Evolutionary conservation across 2,797 vertebrate genomes (phyloP).

Genomic region (Salarias fasciatus): DNA sequence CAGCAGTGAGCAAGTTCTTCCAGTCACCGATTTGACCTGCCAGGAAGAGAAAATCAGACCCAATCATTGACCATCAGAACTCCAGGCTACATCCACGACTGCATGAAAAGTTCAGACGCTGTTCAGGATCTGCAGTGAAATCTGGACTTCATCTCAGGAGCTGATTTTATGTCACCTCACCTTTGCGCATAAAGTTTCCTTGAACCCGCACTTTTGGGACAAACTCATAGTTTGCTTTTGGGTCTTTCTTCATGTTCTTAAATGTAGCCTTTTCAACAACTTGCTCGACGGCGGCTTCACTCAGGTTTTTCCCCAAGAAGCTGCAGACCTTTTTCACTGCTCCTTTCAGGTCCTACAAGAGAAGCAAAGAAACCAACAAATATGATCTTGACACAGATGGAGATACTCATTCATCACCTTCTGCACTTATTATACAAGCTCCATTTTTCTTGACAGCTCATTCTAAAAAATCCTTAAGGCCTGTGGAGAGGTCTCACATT

Average conservation of each 20-base stretch:
- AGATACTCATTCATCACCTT: too few species aligned
- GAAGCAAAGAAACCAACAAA: not conserved
- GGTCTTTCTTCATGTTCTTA: constrained; percentile 68
- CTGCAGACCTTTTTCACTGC: constrained; percentile 64
- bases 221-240: constrained; percentile 70
- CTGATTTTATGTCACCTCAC: constrained; percentile 44
- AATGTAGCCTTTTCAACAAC: constrained; percentile 68
- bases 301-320: constrained; percentile 64
- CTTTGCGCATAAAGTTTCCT: constrained; percentile 71
- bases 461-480: too few species aligned
- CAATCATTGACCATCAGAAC: too few species aligned
- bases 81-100: too few species aligned
- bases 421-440: too few species aligned
- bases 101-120: too few species aligned
- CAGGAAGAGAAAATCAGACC: not conserved
- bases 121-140: too few species aligned
- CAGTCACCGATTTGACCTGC: constrained; percentile 71
- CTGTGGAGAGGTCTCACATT: too few species aligned
- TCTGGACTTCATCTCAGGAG: constrained; percentile 9
- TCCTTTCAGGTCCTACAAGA: constrained; percentile 60
- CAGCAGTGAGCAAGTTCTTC: constrained; percentile 67
- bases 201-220: constrained; percentile 19
- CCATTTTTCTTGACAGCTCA: too few species aligned
- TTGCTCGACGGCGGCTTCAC: constrained; percentile 33
- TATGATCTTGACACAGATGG: too few species aligned